Conservation (phyloP, 1,140 invertebrate genomes). For the Bombus sibiricus region DNA sequence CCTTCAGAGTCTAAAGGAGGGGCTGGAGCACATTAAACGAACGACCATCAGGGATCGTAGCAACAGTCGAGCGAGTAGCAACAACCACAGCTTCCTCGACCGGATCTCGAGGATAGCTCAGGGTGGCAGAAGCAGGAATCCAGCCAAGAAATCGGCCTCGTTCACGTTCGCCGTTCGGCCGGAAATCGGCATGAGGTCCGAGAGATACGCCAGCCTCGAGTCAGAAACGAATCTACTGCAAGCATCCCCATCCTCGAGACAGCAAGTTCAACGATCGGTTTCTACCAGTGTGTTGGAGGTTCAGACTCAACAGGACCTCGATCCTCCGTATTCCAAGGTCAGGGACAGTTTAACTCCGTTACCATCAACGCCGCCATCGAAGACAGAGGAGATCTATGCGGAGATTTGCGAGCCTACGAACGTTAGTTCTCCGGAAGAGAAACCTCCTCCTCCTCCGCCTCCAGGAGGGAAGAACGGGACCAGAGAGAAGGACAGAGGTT, state of each 20-base stretch:
- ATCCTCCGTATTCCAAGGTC: constrained; percentile 81
- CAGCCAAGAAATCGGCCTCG: constrained; percentile 80
- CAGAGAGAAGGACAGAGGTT: constrained; percentile 74
- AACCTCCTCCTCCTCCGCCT: constrained; percentile 56
- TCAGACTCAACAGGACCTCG: constrained; percentile 70
- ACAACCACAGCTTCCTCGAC: constrained; percentile 73
- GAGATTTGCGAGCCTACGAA: constrained; percentile 76
- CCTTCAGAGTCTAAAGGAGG: constrained; percentile 77
- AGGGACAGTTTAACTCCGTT: constrained; percentile 78
- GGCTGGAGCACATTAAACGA: constrained; percentile 78
- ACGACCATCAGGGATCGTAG: constrained; percentile 79
- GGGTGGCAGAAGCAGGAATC: constrained; percentile 76
- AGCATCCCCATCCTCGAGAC: constrained; percentile 56
- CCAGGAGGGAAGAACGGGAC: constrained; percentile 46
- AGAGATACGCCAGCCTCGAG: constrained; percentile 79
- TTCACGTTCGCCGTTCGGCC: constrained; percentile 80
- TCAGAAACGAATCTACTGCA: constrained; percentile 76
- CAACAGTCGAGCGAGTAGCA: constrained; percentile 65
- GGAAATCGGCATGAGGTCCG: constrained; percentile 79
- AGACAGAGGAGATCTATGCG: constrained; percentile 78
- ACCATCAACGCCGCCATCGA: constrained; percentile 73
- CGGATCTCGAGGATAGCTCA: constrained; percentile 79
- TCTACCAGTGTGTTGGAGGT: constrained; percentile 79
- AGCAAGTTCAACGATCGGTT: constrained; percentile 79
- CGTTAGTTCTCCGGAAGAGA: constrained; percentile 60